Evolutionary conservation across 2,113 vertebrate genomes (phyloP), one percentile per base, ranked within the genome.

Genomic region (Scophthalmus maximus): DNA sequence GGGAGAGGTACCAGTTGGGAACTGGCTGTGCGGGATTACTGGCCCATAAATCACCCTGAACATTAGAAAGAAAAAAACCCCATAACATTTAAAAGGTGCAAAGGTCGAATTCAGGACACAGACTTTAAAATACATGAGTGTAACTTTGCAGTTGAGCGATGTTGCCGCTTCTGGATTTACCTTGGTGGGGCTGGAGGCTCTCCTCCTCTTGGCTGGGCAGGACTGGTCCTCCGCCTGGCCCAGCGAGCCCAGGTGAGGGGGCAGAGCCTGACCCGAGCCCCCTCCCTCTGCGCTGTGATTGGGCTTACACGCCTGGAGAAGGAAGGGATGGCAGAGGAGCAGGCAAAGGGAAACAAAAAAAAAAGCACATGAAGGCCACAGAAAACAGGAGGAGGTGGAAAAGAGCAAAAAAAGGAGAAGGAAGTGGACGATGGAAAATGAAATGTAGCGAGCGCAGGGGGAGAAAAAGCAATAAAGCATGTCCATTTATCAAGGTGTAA

Each of bases 181-280:
- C 97, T 98, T 98, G 78, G 94, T 91, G 85, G 97, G 96, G 94
- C 97, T 97, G 90, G 95, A 96, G 83, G 95, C 96, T 95, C 97
- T 96, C 94, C 96, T 97, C 94, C 96, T 95, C 94, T 99, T 99
- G 94, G 96, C 96, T 81, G 97, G 96, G 94, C 97, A 98, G 92
- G 95, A 96, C 91, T 96, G 96, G 93, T 98, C 97, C 90, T 98
- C 97, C 76, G 93, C 94, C 94, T 96, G 96, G 93, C 94, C 95
- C 93, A 97, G 93, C 84, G 96, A 91, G 94, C 89, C 83, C 55
- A 79, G 67, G 6, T 92, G 91, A 73, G 91, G 89, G 67, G 90
- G 90, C 76, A 92, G 78, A 62, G 91, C 71, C 71, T 82, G 91
- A 38, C 85, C 86, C 9, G 88, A 82, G 72, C 78, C 81, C 63